A percentile compares a stretch with the other conserved stretches of the same genome.
These are phyloP conservation scores for Ceratotherium simum DNA, from an alignment of 2,113 vertebrate genomes.

Conservation along the genomic window DNA sequence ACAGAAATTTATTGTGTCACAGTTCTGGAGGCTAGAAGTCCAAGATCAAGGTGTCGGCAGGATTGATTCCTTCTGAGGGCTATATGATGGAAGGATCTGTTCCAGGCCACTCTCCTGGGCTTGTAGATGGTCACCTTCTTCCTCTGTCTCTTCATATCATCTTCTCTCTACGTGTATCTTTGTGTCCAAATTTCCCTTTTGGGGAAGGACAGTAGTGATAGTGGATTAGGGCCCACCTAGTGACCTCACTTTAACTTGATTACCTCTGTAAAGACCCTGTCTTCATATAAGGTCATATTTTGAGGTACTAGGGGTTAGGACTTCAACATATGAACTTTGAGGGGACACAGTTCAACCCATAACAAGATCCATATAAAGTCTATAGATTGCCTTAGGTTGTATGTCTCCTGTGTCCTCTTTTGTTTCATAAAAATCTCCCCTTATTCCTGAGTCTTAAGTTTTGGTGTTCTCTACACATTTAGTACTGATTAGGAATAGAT, in stretches of 20 bases:
- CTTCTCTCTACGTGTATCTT: background rate
- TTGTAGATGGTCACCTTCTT: background rate
- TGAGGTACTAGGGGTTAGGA: background rate
- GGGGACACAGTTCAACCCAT: background rate
- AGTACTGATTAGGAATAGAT: background rate
- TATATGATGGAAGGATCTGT: background rate
- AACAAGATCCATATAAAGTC: background rate
- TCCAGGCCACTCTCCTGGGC: background rate
- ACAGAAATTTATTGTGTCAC: no score
- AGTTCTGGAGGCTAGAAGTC: background rate
- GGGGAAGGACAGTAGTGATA: background rate
- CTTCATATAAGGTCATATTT: background rate
- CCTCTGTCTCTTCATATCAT: background rate
- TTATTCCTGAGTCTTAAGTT: slow-evolving; percentile 7
- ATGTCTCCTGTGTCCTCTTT: background rate
- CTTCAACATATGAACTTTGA: background rate
- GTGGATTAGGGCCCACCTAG: background rate
- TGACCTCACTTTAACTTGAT: background rate
- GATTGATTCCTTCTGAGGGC: background rate
- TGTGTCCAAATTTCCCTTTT: background rate
- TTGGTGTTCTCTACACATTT: background rate
- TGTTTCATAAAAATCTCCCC: background rate
- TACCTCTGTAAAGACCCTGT: background rate
- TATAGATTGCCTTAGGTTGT: background rate
- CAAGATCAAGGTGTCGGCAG: background rate